phyloP scores from a whole-genome alignment of 2,113 vertebrate species.

The Eudyptes chrysolophus region DNA sequence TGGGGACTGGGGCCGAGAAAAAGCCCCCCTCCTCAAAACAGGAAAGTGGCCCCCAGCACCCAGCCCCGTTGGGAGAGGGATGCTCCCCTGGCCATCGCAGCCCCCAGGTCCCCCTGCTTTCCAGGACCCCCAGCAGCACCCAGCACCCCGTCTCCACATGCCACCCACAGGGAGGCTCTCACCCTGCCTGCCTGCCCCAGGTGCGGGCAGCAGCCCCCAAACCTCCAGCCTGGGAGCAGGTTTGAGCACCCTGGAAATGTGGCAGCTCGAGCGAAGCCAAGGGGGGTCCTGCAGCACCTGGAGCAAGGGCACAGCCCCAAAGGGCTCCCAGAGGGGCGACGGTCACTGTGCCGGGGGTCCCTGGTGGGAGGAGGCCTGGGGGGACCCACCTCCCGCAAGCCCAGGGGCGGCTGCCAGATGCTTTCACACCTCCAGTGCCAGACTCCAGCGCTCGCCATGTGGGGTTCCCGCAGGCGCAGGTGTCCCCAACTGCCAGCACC shows the following conservation, averaged over 20 bases:
- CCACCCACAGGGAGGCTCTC: fast-evolving
- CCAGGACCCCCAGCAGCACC: not conserved
- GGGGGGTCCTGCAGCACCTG: not conserved
- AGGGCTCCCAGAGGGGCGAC: fast-evolving
- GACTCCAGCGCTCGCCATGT: fast-evolving
- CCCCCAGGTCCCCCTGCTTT: not conserved
- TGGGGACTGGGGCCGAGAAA: not conserved
- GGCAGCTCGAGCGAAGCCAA: not conserved
- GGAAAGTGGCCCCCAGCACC: not conserved
- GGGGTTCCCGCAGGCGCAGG: fast-evolving
- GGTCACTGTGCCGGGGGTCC: fast-evolving
- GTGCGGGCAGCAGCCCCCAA: not conserved
- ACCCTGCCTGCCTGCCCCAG: not conserved
- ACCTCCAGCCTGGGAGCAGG: not conserved
- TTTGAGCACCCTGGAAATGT: not conserved
- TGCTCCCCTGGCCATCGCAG: not conserved
- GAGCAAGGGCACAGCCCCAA: not conserved
- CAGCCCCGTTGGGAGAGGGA: fast-evolving
- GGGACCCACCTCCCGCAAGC: fast-evolving
- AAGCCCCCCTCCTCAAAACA: not conserved
- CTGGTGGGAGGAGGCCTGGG: not conserved
- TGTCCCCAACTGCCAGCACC: not conserved
- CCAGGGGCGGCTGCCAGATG: not conserved
- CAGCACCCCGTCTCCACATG: not conserved
- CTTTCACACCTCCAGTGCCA: not conserved